Evolutionary conservation across 2,113 vertebrate genomes (phyloP).

Genomic region (Tetrax tetrax): DNA sequence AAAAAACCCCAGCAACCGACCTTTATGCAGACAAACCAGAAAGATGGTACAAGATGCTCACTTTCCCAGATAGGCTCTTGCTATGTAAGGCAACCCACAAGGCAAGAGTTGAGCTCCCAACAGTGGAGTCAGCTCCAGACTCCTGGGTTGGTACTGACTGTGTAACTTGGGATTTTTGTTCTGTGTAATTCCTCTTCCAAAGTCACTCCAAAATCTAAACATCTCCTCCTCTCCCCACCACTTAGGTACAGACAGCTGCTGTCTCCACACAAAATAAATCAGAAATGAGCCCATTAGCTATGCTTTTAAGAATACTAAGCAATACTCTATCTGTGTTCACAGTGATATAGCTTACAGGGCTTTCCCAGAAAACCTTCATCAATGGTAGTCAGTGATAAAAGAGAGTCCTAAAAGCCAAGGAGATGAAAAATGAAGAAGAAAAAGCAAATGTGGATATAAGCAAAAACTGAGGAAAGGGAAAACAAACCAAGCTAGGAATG

Average conservation of each 20-base stretch:
- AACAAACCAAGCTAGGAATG: slow-evolving; percentile 13
- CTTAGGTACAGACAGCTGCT: background rate
- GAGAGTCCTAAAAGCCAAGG: background rate
- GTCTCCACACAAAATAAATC: background rate
- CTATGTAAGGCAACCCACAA: rapidly evolving
- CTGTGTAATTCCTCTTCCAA: background rate
- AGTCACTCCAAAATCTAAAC: background rate
- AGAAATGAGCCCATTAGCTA: background rate
- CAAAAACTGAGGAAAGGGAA: background rate
- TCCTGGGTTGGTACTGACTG: background rate
- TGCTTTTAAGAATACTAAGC: background rate
- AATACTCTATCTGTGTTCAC: background rate
- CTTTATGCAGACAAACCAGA: background rate
- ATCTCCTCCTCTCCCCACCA: background rate
- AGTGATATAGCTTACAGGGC: background rate
- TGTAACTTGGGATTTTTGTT: background rate
- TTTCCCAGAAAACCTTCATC: background rate
- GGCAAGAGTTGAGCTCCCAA: background rate
- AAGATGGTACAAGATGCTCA: background rate
- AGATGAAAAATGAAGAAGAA: background rate
- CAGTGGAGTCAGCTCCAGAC: background rate
- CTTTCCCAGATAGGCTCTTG: background rate
- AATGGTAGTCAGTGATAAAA: background rate
- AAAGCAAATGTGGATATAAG: background rate
- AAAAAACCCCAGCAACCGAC: background rate